phyloP scores from a whole-genome alignment of 1,140 invertebrate genomes.

The Tetramorium simillimum region DNA sequence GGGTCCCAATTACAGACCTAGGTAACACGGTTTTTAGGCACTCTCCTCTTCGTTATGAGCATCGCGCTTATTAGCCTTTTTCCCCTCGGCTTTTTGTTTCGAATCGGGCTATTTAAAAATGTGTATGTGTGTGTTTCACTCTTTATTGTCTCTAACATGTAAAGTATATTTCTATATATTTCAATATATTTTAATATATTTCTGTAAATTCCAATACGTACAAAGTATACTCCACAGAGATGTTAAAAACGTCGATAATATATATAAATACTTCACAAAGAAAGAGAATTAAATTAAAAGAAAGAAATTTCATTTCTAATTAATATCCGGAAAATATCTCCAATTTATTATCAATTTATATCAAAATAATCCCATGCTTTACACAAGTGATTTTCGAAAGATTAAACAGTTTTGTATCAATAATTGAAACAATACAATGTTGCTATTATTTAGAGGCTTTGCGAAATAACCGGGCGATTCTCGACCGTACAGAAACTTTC shows the following conservation, averaged over 20 bases:
- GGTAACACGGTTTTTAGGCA: constrained; percentile 74
- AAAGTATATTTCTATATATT: not conserved
- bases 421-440: constrained; percentile 47
- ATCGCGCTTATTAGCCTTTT: constrained; percentile 38
- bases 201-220: not conserved
- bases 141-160: not conserved
- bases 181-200: not conserved
- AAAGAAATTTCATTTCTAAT: no score
- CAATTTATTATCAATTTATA: no score
- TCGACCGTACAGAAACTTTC: constrained; percentile 15
- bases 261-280: no score
- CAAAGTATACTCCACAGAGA: no score
- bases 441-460: constrained; percentile 34
- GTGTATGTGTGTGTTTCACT: not conserved
- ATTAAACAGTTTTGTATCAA: not conserved
- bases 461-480: constrained; percentile 20
- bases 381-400: not conserved
- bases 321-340: no score
- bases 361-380: not conserved
- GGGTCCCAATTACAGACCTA: constrained; percentile 75
- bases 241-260: no score
- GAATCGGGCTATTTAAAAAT: constrained; percentile 11
- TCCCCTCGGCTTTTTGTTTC: constrained; percentile 8
- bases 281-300: no score
- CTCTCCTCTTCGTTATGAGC: constrained; percentile 40